Evolutionary conservation across 1,140 invertebrate species (phyloP), one percentile per base, ranked within the genome.

Genomic region (Panonychus citri): DNA sequence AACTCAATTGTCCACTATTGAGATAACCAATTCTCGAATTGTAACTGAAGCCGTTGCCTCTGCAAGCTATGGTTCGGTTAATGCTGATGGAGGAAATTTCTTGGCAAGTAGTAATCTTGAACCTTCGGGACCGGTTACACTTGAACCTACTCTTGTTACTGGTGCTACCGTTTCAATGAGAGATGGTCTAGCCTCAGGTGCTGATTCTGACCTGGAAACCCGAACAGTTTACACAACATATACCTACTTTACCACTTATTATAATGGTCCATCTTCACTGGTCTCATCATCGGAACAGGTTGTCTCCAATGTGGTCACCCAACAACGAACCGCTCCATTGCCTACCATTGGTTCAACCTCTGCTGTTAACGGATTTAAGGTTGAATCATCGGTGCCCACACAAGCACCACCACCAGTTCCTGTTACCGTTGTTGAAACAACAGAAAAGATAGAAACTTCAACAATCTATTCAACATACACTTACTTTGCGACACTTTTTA

Each of bases 221-320:
- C 51, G 58, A 42, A 65, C 62, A 15, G 56, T 64, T 34, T 66
- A 51, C 42, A 66, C 64, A 25, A 66, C 66, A 3, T 66, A 65
- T 53, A 89, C 85, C 1, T 88, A 87, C 66, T 74, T 87, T 49
- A 90, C 85, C 1, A 90, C 86, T 0, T 88, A 82, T 67, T 88
- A 86, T 70, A 77, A 83, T 64, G 82, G 82, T 59, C 75, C 77
- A 28, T 80, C 80, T 1, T 81, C 82, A 0, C 83, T 79, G 56
- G 74, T 89, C 34, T 77, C 79, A 12, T 87, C 83, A 64, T 76
- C 81, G 57, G 83, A 86, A 68, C 81, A 82, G 43, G 77, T 86
- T 0, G 77, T 84, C 21, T 61, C 63, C 3, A 61, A 64, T 42
- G 50, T 62, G 12, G 56, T 62, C 28, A 64, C 61, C n/a, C 55